Base-by-base conservation (phyloP, 2,113 vertebrate genomes). In the Rhinolophus sinicus region DNA sequence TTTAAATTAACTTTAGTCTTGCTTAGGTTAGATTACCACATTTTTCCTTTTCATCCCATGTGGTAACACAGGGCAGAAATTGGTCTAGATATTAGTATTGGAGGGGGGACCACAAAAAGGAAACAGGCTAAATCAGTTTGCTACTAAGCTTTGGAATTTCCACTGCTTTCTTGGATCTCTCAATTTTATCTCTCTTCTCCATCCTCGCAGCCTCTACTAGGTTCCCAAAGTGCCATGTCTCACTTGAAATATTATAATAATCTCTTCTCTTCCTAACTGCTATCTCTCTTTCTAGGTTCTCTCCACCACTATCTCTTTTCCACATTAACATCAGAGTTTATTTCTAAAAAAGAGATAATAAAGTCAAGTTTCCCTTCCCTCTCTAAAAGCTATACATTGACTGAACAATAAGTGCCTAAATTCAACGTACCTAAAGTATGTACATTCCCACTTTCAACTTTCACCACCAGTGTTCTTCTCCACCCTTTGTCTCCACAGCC, bases 281-380 rank as follows among this genome's bases (percentile, higher is more conserved):
- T 78, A 24, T 58, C 33, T 38, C 13, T 60, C 8, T 65, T 33
- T 60, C 12, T 40, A 54, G 10, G 7, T 88, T 72, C 69, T 73
- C 3, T 21, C 3, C 38, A 65, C n/a, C 8, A 22, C n/a, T 56
- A 7, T 60, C 65, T 80, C 26, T 60, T 80, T 76, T 76, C 18
- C 73, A 89, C 8, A 40, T 76, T 62, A 52, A 72, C 8, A 52
- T 19, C 26, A 60, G 38, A 56, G 5, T 83, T 60, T 95, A 26
- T 54, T 88, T 93, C 56, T 85, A 81, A 93, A 84, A 88, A 78
- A 85, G 22, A 85, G 28, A 54, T 54, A 64, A 26, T 26, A 60
- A 80, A 69, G 78, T 62, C 18, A 50, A 69, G 40, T 80, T 64
- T 92, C 24, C 85, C 16, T 80, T 85, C 21, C 28, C 13, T 84